A percentile compares a stretch with the other conserved stretches of the same genome.
Conservation (phyloP, 2,888 invertebrate species). For the Slavum lentiscoides region DNA sequence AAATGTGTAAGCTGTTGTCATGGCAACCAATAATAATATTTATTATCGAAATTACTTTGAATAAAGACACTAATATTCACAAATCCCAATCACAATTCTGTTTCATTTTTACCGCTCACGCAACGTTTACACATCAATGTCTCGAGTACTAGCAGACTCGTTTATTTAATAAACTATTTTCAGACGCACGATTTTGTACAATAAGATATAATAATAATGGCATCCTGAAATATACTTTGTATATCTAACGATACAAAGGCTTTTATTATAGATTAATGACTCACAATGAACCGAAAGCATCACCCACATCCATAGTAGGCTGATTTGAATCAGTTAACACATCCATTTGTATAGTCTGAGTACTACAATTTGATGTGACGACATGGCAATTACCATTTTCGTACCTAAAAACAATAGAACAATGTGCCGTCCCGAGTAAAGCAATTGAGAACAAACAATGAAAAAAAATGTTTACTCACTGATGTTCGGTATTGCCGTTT, state of each 20-base stretch:
- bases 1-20: too few relatives aligned
- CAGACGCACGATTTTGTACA: too few relatives aligned
- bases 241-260: not conserved
- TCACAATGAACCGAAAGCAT: slow-evolving; percentile 47
- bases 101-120: too few relatives aligned
- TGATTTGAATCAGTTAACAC: not conserved
- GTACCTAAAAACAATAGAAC: slow-evolving; percentile 12
- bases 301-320: not conserved
- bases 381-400: slow-evolving; percentile 25
- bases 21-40: too few relatives aligned
- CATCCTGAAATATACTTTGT: not conserved
- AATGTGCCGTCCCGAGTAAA: not conserved
- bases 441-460: not conserved
- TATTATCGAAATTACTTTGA: too few relatives aligned
- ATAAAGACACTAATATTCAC: too few relatives aligned
- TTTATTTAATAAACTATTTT: too few relatives aligned
- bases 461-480: not conserved
- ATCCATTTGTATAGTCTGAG: slow-evolving; percentile 8
- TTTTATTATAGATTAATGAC: not conserved
- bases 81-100: too few relatives aligned
- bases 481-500: not conserved
- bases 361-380: slow-evolving; percentile 7
- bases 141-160: too few relatives aligned
- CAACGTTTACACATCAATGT: too few relatives aligned
- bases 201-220: not conserved